Conservation (phyloP, 2,113 vertebrate species). For the Menura novaehollandiae region DNA sequence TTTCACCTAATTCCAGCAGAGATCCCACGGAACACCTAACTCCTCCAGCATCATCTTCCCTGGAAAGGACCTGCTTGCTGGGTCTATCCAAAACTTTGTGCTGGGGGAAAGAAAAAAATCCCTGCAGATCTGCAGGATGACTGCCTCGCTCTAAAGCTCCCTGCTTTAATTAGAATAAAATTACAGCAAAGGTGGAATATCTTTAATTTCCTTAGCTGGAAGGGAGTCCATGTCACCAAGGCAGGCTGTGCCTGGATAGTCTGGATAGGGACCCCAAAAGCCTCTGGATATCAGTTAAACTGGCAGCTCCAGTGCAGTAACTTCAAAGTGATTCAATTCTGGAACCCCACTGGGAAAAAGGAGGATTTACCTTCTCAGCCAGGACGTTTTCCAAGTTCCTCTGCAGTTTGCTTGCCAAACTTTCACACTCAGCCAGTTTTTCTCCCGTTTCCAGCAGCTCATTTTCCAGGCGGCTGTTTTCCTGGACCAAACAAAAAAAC, state of each 20-base stretch:
- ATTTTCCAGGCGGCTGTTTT: conserved; percentile 86
- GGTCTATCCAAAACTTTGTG: not conserved
- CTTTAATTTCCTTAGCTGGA: not conserved
- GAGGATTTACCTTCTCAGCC: conserved; percentile 84
- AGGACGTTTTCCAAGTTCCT: conserved; percentile 84
- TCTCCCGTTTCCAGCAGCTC: conserved; percentile 86
- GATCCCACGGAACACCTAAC: not conserved
- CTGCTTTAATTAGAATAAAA: not conserved
- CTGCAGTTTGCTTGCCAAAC: conserved; percentile 83
- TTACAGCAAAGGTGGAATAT: not conserved
- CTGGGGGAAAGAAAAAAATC: not conserved
- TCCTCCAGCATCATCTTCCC: not conserved
- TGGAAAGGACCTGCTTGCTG: not conserved
- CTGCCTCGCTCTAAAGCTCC: not conserved
- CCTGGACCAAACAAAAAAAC: conserved; percentile 69
- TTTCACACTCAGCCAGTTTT: conserved; percentile 80
- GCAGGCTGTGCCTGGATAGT: not conserved
- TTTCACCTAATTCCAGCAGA: not conserved
- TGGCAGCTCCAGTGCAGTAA: fast-evolving
- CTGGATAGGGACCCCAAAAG: not conserved
- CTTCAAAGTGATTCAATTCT: not conserved
- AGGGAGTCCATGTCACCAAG: not conserved
- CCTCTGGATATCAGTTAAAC: not conserved
- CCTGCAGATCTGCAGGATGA: not conserved
- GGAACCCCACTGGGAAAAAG: not conserved